Evolutionary conservation across 1,140 invertebrate species (phyloP).

Genomic region (Drosophila willistoni): DNA sequence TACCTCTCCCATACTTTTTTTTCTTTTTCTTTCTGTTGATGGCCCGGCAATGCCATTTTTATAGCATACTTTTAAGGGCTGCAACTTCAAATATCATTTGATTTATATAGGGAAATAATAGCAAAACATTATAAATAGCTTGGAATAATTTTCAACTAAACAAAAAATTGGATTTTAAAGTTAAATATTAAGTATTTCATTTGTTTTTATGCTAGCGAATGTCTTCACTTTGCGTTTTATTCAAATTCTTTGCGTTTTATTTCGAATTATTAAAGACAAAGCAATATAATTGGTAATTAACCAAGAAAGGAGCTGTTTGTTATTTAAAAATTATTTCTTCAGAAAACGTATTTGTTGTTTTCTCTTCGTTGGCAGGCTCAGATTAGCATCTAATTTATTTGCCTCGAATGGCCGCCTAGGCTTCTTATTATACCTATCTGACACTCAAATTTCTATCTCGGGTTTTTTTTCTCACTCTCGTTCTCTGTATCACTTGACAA

Average conservation of each 20-base stretch:
- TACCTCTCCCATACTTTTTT: too few relatives aligned
- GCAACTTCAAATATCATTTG: background rate
- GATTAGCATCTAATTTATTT: constrained; percentile 5
- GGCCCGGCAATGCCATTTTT: background rate
- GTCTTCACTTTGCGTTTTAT: too few relatives aligned
- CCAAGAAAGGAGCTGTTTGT: background rate
- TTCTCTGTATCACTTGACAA: background rate
- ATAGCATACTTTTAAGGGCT: constrained; percentile 1
- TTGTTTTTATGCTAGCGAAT: too few relatives aligned
- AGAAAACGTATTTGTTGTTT: background rate
- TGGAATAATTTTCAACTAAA: too few relatives aligned
- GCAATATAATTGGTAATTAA: too few relatives aligned
- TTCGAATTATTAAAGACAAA: too few relatives aligned
- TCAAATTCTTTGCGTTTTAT: too few relatives aligned
- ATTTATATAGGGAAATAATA: background rate
- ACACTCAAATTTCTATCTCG: background rate
- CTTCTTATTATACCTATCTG: background rate
- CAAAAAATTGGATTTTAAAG: too few relatives aligned
- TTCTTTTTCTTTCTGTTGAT: background rate
- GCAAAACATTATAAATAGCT: background rate
- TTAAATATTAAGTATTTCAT: too few relatives aligned
- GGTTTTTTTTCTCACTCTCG: background rate
- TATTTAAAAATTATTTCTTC: too few relatives aligned
- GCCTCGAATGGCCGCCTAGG: background rate
- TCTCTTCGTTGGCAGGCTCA: background rate